Percentiles rank a stretch among this genome's conserved stretches.
Evolutionary conservation across 2,797 vertebrate species (phyloP).

Genomic region (Coranthus polyacanthus): DNA sequence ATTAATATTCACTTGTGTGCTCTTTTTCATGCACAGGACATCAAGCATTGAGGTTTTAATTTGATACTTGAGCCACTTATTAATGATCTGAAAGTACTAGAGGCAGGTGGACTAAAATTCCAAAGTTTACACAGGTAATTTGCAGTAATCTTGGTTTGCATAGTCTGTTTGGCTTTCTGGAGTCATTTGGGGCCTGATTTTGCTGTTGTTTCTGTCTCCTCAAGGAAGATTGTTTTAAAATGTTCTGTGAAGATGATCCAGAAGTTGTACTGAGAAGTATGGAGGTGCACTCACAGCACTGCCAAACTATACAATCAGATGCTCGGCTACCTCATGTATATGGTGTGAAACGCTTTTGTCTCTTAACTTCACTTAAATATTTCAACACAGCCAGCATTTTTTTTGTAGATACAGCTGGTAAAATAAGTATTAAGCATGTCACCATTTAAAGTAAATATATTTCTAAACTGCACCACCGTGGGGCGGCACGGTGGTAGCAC

Average conservation of each 20-base stretch:
- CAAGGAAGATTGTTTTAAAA: constrained; percentile 36
- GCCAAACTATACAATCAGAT: constrained; percentile 46
- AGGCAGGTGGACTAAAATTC: constrained; percentile 38
- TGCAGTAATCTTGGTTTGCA: constrained; percentile 30
- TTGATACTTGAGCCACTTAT: constrained; percentile 17
- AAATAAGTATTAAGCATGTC: no score
- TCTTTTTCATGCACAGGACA: constrained; percentile 31
- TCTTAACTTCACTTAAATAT: constrained; percentile 47
- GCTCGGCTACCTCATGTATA: constrained; percentile 28
- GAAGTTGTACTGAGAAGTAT: no score
- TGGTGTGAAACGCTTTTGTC: constrained; percentile 33
- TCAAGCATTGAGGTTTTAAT: constrained; percentile 28
- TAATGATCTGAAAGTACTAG: constrained; percentile 21
- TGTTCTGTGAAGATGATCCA: constrained; percentile 35
- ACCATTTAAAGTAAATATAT: no score
- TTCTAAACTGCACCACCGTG: no score
- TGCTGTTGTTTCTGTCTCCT: constrained; percentile 46
- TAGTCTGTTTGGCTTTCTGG: constrained; percentile 40
- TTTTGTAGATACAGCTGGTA: constrained; percentile 45
- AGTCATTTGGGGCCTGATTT: constrained; percentile 47
- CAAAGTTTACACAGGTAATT: constrained; percentile 30
- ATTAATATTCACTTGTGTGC: constrained; percentile 32
- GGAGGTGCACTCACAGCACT: constrained; percentile 16
- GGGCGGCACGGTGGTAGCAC: no score
- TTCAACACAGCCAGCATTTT: constrained; percentile 48